Evolutionary conservation across 1,140 invertebrate genomes (phyloP).

Genomic region (Drosophila lini): DNA sequence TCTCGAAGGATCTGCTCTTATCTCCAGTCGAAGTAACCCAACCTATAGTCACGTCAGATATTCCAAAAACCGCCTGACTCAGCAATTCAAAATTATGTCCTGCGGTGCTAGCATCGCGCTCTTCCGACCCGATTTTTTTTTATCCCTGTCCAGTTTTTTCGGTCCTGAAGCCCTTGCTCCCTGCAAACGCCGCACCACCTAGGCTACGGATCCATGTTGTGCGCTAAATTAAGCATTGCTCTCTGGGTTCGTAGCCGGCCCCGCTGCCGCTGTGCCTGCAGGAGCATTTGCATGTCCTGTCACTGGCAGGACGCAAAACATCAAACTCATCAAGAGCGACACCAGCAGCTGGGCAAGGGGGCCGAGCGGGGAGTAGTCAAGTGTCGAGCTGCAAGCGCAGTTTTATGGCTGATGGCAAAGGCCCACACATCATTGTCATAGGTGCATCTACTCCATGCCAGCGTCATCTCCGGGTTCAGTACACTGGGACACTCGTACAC

Average conservation of each 20-base stretch:
- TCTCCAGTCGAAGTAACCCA: neutral
- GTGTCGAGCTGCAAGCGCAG: conserved; percentile 55
- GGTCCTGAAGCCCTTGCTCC: conserved; percentile 9
- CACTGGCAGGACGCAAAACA: conserved; percentile 75
- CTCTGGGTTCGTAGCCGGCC: conserved; percentile 19
- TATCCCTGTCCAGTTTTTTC: conserved; percentile 12
- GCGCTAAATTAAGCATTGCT: conserved; percentile 80
- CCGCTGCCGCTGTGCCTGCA: conserved; percentile 30
- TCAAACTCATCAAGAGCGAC: conserved; percentile 77
- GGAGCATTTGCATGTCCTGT: conserved; percentile 81
- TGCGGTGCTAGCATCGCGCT: conserved; percentile 60
- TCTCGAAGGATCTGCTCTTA: neutral
- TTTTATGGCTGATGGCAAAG: conserved; percentile 56
- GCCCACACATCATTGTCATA: conserved; percentile 62
- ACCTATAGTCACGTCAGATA: neutral
- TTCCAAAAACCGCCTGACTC: conserved; percentile 29
- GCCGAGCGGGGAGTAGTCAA: conserved; percentile 24
- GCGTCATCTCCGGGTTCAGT: conserved; percentile 13
- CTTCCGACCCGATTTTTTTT: conserved; percentile 35
- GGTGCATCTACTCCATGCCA: conserved; percentile 28
- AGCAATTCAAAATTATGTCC: conserved; percentile 75
- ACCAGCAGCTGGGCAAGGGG: conserved; percentile 39
- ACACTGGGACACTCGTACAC: conserved; percentile 8
- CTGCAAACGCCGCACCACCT: conserved; percentile 31
- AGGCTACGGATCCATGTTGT: conserved; percentile 65